A percentile compares a stretch with the other conserved stretches of the same genome.
These are phyloP conservation scores for Eriocheir sinensis DNA, from an alignment of 1,140 invertebrate genomes.

Conservation along the genomic window DNA sequence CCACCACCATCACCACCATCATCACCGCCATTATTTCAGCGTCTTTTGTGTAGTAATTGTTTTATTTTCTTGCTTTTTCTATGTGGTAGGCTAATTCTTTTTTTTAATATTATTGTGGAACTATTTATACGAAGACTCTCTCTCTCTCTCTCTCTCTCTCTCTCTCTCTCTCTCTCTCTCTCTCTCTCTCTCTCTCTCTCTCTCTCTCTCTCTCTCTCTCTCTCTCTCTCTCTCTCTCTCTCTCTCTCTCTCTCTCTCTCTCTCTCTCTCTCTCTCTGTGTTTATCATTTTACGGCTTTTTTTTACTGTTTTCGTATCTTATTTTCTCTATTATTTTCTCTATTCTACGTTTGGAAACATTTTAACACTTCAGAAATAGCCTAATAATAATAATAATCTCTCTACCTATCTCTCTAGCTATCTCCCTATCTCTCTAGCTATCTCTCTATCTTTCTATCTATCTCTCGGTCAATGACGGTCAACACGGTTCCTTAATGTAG, in stretches of 20 bases:
- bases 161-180: constrained; percentile 50
- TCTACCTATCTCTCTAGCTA: background rate
- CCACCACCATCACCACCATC: too few species aligned
- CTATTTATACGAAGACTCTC: background rate
- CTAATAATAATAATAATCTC: background rate
- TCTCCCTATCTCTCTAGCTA: too few species aligned
- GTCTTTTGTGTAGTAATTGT: too few species aligned
- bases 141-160: constrained; percentile 51
- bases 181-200: constrained; percentile 57
- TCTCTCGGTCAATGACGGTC: background rate
- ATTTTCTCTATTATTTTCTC: background rate
- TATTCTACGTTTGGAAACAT: background rate
- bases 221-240: constrained; percentile 34
- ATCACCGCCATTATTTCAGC: too few species aligned
- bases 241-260: constrained; percentile 51
- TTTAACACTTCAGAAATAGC: background rate
- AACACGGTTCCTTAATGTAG: background rate
- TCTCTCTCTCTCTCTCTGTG: constrained; percentile 47
- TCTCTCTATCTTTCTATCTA: background rate
- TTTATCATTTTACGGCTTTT: background rate
- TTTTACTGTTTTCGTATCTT: background rate
- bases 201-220: constrained; percentile 57
- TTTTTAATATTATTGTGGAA: too few species aligned
- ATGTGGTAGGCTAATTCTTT: too few species aligned
- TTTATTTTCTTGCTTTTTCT: too few species aligned